A percentile compares a stretch with the other conserved stretches of the same genome.
These are phyloP conservation scores for Anastatus disparis DNA, from an alignment of 1,140 invertebrate genomes.

Conservation along the genomic window DNA sequence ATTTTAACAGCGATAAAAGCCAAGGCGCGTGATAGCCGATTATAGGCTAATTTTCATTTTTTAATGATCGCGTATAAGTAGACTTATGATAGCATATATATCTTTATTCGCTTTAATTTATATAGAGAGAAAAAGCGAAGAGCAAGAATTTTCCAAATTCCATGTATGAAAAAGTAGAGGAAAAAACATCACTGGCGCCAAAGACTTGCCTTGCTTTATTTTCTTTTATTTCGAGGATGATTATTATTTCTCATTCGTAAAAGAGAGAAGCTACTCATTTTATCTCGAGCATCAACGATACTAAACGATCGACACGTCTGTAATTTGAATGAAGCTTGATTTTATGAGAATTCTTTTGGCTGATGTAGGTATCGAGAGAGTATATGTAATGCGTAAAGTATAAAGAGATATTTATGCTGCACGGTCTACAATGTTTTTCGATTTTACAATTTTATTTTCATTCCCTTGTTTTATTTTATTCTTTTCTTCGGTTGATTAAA, in stretches of 20 bases:
- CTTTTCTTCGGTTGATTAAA: no score
- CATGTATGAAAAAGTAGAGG: no score
- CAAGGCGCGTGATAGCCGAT: slow-evolving; percentile 31
- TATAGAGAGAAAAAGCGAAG: neutral
- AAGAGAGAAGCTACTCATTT: no score
- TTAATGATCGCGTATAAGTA: neutral
- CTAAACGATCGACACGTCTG: neutral
- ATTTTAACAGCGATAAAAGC: slow-evolving; percentile 22
- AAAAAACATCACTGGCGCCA: slow-evolving; percentile 16
- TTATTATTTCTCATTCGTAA: no score
- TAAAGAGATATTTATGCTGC: no score
- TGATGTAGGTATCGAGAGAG: no score
- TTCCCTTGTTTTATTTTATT: no score
- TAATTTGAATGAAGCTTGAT: neutral
- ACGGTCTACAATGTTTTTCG: no score
- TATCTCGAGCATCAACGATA: neutral
- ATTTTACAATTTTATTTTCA: no score
- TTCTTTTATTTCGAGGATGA: no score
- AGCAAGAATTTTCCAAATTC: slow-evolving; percentile 27
- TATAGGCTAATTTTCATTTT: slow-evolving; percentile 34
- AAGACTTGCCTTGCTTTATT: no score
- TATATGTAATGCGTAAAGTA: no score
- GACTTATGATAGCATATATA: slow-evolving; percentile 28
- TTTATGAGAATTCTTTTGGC: slow-evolving; percentile 5
- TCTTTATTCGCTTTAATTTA: slow-evolving; percentile 28